phyloP scores from a whole-genome alignment of 1,140 invertebrate genomes.

The Drosophila sturtevanti region DNA sequence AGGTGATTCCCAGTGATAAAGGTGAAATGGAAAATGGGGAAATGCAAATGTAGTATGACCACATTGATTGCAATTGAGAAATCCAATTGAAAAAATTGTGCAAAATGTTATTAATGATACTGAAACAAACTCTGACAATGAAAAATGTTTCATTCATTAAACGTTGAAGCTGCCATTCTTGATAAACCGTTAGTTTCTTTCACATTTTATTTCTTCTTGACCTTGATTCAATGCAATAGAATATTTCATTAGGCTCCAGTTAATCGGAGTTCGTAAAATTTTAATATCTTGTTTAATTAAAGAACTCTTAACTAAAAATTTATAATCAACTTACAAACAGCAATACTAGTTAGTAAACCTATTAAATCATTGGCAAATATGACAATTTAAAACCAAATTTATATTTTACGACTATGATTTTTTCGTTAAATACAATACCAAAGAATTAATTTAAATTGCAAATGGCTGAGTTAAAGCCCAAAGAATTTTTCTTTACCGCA shows the following conservation, averaged over 20 bases:
- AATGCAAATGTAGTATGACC: constrained; percentile 60
- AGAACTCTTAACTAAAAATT: no score
- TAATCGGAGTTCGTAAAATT: no score
- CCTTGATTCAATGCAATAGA: not conserved
- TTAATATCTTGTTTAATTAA: no score
- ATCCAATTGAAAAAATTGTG: not conserved
- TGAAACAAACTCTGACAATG: not conserved
- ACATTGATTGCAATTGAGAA: constrained; percentile 27
- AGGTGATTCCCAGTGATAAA: constrained; percentile 10
- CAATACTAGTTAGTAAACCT: no score
- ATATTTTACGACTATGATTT: no score
- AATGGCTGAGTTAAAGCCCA: not conserved
- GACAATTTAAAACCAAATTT: no score
- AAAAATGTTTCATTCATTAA: constrained; percentile 6
- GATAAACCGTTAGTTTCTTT: not conserved
- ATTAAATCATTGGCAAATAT: no score
- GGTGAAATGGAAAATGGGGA: constrained; percentile 29
- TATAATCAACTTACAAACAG: no score
- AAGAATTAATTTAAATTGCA: not conserved
- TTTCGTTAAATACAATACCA: not conserved
- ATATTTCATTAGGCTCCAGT: not conserved
- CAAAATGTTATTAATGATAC: not conserved
- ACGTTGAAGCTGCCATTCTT: not conserved
- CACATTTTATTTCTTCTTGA: not conserved
- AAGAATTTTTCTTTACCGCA: not conserved